Base-by-base conservation (phyloP, 2,888 invertebrate genomes). In the Diarsia brunnea region DNA sequence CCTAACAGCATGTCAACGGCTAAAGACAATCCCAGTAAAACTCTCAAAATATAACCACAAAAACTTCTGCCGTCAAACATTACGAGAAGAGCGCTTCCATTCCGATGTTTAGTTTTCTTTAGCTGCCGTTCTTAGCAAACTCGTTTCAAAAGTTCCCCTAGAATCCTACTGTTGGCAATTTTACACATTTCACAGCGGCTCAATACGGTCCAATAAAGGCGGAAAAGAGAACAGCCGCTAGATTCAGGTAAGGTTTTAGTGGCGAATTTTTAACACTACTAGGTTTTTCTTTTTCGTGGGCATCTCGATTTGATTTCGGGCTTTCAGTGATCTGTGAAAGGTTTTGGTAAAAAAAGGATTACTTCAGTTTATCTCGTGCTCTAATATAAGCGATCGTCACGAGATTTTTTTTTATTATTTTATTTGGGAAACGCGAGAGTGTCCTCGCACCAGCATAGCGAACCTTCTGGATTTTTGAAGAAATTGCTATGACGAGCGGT, bases 151-250 rank as follows among this genome's bases (percentile, higher is more conserved):
- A 91, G 89, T 92, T 93, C 88, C 75, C 78, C 90, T 88, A 88
- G 91, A 90, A 92, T 91, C 89, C 90, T 88, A 90, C 91, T 93
- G 92, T 92, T 93, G 89, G 91, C 92, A 93, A 92, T 93, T 92
- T 91, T 91, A 93, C 92, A 93, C 93, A 93, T 93, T 93, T 93
- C 90, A 92, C 91, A 84, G 91, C 89, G 91, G 91, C 91, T 92
- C 93, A 91, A 92, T 92, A 91, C 91, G 89, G 90, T 92, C 85
- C 92, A 93, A 93, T 93, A 92, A 91, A 92, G 86, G 87, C 88
- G 87, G 88, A 86, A 88, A 90, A 91, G 88, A 90, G 87, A 79
- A 78, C 89, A 88, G 84, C 80, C 82, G 81, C 79, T 81, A 55
- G 75, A 61, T 79, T 82, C 75, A 84, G 66, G 71, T 79, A 85